These are phyloP conservation scores for Drosophila borealis DNA, from an alignment of 2,888 invertebrate genomes.

Conservation along the genomic window DNA sequence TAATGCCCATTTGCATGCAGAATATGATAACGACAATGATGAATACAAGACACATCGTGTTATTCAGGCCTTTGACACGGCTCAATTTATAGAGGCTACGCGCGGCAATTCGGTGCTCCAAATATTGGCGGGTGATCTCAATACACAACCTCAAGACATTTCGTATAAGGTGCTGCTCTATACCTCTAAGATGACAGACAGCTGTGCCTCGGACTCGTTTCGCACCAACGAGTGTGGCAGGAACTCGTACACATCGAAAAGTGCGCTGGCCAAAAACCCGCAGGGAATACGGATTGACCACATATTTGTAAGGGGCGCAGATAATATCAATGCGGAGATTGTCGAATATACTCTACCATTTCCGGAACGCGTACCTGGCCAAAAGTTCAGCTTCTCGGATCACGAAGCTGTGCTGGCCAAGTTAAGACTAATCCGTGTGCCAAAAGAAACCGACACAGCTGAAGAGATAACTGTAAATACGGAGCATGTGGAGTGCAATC, in stretches of 20 bases:
- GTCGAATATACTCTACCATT: conserved; percentile 89
- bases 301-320: conserved; percentile 87
- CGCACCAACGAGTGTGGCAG: conserved; percentile 92
- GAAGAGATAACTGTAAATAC: neutral
- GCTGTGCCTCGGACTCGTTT: conserved; percentile 83
- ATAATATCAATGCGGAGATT: conserved; percentile 84
- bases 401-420: conserved; percentile 93
- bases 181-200: conserved; percentile 87
- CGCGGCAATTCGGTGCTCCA: conserved; percentile 91
- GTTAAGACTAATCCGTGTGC: conserved; percentile 68
- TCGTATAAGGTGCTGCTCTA: conserved; percentile 89
- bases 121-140: conserved; percentile 97
- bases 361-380: conserved; percentile 89
- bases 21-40: conserved; percentile 93
- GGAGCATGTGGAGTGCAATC: conserved; percentile 44
- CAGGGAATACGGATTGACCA: conserved; percentile 97
- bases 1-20: conserved; percentile 97
- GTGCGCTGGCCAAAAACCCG: conserved; percentile 86
- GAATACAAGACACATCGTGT: conserved; percentile 97
- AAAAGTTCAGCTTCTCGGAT: conserved; percentile 93
- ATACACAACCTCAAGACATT: conserved; percentile 94
- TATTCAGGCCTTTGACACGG: conserved; percentile 96
- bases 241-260: conserved; percentile 92
- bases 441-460: neutral
- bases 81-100: conserved; percentile 96